Base-by-base conservation (phyloP, 1,140 invertebrate genomes). In the Eupristina koningsbergeri region DNA sequence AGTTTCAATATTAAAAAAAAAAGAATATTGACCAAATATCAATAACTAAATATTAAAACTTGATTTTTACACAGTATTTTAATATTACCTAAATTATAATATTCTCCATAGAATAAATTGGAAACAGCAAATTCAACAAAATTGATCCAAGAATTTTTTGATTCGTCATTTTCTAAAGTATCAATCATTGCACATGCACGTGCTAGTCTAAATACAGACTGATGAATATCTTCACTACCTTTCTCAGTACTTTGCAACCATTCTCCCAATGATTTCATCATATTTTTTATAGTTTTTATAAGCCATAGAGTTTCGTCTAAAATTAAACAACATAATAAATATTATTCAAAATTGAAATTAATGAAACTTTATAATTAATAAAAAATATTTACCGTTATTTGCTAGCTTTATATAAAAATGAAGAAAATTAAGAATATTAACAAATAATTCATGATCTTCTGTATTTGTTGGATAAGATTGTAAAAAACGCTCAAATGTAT, bases 371-470 rank as follows among this genome's bases (percentile, higher is more conserved):
- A 75, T n/a, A 53, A 13, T 71, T 41, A 31, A 39, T 22, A 69
- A 34, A 41, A 41, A 29, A 22, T 71, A 47, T 31, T 77, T 86
- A 88, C 87, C 87, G 53, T 82, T 80, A 73, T 87, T 86, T 29
- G 86, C 85, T 34, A 88, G 69, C 75, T 88, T 90, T 29, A 93
- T 91, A 77, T 92, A 93, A 11, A 90, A 84, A 36, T 92, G 86
- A 50, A 95, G 89, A 89, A 95, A 94, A 75, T 94, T 92, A 71
- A 95, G 86, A 75, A 95, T 88, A 26, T 93, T 86, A 1, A 93
- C 90, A 67, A 95, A 92, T 34, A 96, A 88, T 31, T 92, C 88
- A 31, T 92, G 92, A 86, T 96, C 95, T 53, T 94, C 92, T 73
- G 92, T 89, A 73, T 93, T 94, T 0, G 94, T 93, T 0, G 95